Percentiles rank a stretch among this genome's conserved stretches.
Conservation (phyloP, 2,888 invertebrate species). For the Polylopha cassiicola region DNA sequence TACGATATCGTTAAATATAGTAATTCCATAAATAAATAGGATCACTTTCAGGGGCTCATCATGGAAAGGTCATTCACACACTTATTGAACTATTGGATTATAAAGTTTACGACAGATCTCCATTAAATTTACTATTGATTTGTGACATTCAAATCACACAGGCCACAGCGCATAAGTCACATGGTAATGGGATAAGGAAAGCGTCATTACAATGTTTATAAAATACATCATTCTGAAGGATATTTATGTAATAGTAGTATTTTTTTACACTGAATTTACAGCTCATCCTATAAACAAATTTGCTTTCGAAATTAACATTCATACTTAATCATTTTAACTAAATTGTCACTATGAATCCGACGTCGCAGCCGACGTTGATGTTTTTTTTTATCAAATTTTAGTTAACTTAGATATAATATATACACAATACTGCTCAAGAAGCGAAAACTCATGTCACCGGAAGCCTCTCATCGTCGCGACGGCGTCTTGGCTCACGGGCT, state of each 20-base stretch:
- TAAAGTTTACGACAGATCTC: conserved; percentile 54
- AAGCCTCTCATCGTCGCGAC: conserved; percentile 33
- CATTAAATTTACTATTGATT: conserved; percentile 39
- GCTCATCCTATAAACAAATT: conserved; percentile 39
- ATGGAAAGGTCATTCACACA: conserved; percentile 35
- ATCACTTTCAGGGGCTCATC: conserved; percentile 30
- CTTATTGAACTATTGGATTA: conserved; percentile 34
- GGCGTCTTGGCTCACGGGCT: conserved; percentile 38
- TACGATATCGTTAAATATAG: conserved; percentile 37
- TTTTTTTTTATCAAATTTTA: no score
- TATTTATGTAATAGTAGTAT: conserved; percentile 32
- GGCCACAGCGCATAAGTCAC: conserved; percentile 42
- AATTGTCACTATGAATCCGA: conserved; percentile 47
- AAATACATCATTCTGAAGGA: conserved; percentile 40
- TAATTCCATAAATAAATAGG: conserved; percentile 33
- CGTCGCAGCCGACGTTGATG: no score
- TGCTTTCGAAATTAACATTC: conserved; percentile 52
- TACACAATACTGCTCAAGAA: conserved; percentile 68
- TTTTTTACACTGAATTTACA: conserved; percentile 60
- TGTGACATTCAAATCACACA: conserved; percentile 56
- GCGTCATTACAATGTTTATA: conserved; percentile 36
- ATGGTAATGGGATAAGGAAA: conserved; percentile 41
- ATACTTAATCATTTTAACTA: conserved; percentile 50
- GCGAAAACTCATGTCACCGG: conserved; percentile 46
- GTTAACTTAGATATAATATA: conserved; percentile 53